Evolutionary conservation across 2,113 vertebrate species (phyloP).

Genomic region (Pterocles orientalis): DNA sequence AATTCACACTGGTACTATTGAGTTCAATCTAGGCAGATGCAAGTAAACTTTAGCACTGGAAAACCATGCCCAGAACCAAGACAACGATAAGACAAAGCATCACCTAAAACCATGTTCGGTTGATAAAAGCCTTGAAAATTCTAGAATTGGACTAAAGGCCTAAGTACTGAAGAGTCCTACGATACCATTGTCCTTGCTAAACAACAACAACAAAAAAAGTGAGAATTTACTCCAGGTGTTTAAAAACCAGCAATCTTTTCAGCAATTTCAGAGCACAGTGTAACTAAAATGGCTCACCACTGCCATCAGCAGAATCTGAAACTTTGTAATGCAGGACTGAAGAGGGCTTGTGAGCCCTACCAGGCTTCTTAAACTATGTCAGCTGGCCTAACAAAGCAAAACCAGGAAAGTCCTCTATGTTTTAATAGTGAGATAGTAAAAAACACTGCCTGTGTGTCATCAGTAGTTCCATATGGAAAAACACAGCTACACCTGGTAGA

Average conservation of each 20-base stretch:
- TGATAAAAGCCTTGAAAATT: background rate
- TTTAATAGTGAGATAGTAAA: background rate
- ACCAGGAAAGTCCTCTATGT: background rate
- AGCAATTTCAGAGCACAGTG: background rate
- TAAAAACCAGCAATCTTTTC: background rate
- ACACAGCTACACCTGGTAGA: background rate
- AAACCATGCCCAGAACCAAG: background rate
- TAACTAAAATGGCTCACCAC: background rate
- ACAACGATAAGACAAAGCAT: background rate
- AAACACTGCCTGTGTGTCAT: background rate
- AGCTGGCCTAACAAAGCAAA: background rate
- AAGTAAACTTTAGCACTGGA: background rate
- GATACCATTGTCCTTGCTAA: background rate
- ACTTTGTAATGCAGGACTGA: background rate
- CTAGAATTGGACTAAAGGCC: background rate
- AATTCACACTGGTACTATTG: accelerated
- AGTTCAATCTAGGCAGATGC: background rate
- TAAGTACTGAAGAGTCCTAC: background rate
- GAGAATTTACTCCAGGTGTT: background rate
- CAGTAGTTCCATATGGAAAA: background rate
- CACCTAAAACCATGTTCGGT: accelerated
- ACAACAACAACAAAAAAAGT: background rate
- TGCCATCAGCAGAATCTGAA: background rate
- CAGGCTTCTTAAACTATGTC: background rate
- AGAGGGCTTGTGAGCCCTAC: background rate